Evolutionary conservation across 2,888 invertebrate species (phyloP), one percentile per base, ranked within the genome.

Genomic region (Sarcophaga carnaria): DNA sequence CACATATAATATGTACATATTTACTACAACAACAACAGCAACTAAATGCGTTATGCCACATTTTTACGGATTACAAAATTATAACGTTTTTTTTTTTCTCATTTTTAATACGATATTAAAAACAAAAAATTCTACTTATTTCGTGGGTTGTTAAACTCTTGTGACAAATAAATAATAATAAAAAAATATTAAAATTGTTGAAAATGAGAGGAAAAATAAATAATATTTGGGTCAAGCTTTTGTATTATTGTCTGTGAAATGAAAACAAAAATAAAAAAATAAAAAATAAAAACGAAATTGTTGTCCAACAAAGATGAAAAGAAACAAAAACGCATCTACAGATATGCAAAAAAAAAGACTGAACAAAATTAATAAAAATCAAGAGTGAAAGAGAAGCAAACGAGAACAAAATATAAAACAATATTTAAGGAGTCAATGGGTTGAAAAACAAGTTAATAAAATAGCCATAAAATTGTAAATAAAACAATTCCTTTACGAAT

Each of bases 381-480:
- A 37, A 37, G 8, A 8, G 37, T 10, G 8, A 37, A 37, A 37
- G 37, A 37, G 37, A 37, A 37, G 37, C 37, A 10, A 37, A 37
- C 2, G 67, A 60, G 78, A 72, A 27, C 22, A 74, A 59, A 70
- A 78, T 69, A 63, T 69, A 27, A 77, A 78, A 83, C 63, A 76
- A 49, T 82, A 78, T 84, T 84, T 76, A 84, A 47, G 59, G 60
- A 82, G 79, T 84, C 84, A 87, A 84, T 87, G 87, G 81, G 76
- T 80, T 72, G 76, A 87, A 84, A 84, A 87, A 84, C 84, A 87
- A 87, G 87, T 87, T 87, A 84, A 87, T 87, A 87, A 87, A 84
- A 87, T 87, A 81, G 84, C 84, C 79, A 87, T 87, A 84, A 87
- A 87, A 87, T 82, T 71, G 80, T 76, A 87, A 87, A 71, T 80